Percentiles rank a stretch among this genome's conserved stretches.
These are phyloP conservation scores for Xylophagus ater DNA, from an alignment of 2,888 invertebrate genomes.

Conservation along the genomic window DNA sequence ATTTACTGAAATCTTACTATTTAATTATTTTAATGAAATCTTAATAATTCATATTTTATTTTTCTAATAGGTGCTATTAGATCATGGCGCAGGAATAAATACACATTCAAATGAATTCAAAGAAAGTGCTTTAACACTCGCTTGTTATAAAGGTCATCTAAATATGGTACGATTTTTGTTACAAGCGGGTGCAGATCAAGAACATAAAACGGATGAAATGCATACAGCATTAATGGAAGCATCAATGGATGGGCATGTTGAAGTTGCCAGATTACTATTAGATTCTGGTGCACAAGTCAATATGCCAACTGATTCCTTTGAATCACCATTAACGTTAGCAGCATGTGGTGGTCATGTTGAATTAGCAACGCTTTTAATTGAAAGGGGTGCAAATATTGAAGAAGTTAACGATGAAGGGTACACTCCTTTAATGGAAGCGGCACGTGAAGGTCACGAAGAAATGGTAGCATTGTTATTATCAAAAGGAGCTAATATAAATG, in stretches of 20 bases:
- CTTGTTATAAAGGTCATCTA: constrained; percentile 92
- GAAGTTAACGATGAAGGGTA: constrained; percentile 99
- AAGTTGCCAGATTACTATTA: constrained; percentile 85
- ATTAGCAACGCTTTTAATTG: constrained; percentile 87
- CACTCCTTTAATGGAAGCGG: constrained; percentile 98
- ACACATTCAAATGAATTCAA: constrained; percentile 99
- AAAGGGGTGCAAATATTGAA: constrained; percentile 96
- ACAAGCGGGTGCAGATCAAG: constrained; percentile 92
- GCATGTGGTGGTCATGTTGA: constrained; percentile 99
- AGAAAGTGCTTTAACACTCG: constrained; percentile 90
- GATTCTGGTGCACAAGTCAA: constrained; percentile 96
- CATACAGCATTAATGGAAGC: constrained; percentile 99
- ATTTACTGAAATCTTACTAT: no score
- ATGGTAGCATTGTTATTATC: constrained; percentile 90
- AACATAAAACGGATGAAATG: constrained; percentile 99
- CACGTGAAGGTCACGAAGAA: constrained; percentile 95
- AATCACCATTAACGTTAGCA: constrained; percentile 94
- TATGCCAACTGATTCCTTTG: constrained; percentile 99
- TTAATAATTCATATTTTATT: constrained; percentile 8
- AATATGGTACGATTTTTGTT: constrained; percentile 95
- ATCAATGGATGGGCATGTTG: constrained; percentile 98
- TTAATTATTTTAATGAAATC: no score
- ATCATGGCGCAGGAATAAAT: constrained; percentile 94
- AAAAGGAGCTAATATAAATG: constrained; percentile 93
- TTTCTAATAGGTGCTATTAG: constrained; percentile 56